Percentiles rank a stretch among this genome's conserved stretches.
These are phyloP conservation scores for Chirona hameri DNA, from an alignment of 2,888 invertebrate species.

Conservation along the genomic window DNA sequence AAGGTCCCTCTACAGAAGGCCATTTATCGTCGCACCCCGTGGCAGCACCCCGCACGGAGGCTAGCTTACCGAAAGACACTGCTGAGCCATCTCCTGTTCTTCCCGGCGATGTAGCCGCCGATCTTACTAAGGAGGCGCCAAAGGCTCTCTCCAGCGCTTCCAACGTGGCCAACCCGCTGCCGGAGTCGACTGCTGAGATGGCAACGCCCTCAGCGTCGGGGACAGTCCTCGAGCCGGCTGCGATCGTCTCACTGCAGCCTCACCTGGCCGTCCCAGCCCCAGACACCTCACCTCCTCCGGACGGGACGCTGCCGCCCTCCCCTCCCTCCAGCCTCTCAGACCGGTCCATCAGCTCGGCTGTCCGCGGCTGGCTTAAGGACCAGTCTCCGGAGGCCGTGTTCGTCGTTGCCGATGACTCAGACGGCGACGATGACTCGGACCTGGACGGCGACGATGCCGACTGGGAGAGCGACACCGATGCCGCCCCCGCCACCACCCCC, in stretches of 20 bases:
- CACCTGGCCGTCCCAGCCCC: not conserved
- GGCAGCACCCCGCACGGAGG: not conserved
- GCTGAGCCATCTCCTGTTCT: not conserved
- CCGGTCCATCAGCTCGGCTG: not conserved
- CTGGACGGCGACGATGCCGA: not conserved
- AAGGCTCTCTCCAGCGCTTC: not conserved
- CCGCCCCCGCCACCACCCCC: not conserved
- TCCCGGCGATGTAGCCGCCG: not conserved
- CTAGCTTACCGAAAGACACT: not conserved
- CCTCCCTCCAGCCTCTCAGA: not conserved
- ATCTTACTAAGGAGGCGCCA: not conserved
- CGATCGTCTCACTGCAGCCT: too few relatives aligned
- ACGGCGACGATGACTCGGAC: not conserved
- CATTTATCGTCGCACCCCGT: not conserved
- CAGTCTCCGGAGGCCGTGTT: conserved; percentile 11
- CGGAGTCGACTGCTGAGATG: not conserved
- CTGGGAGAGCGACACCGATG: not conserved
- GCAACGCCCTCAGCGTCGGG: not conserved
- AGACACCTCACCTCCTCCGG: not conserved
- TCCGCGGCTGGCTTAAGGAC: conserved; percentile 11
- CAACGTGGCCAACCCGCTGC: not conserved
- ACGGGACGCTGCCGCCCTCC: not conserved
- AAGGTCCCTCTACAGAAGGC: not conserved
- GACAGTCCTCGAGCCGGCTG: not conserved
- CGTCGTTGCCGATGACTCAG: not conserved